Base-by-base conservation (phyloP, 2,888 invertebrate species). In the Atrina japonica region DNA sequence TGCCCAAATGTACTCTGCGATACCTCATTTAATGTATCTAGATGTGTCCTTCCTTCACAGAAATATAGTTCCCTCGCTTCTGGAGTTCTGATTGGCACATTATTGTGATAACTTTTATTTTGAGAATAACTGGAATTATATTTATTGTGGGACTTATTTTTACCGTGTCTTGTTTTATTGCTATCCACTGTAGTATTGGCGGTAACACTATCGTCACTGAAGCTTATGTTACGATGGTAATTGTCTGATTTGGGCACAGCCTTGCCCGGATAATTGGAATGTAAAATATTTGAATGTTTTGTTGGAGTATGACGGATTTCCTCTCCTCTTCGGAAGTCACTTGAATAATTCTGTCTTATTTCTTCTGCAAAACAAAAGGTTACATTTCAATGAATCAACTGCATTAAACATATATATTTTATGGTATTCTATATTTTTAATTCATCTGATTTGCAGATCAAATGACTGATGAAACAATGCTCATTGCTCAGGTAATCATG, bases 141-240 rank as follows among this genome's bases (percentile, higher is more conserved):
- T n/a, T 29, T 52, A 30, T 67, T 25, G n/a, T 50, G 18, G 3
- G 45, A 43, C 23, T 64, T 67, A 23, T 58, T 60, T 56, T 50
- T 63, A 21, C 45, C 66, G 35, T 67, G 60, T 56, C 73, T 76
- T 23, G 74, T 70, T 40, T 78, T 78, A 45, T 73, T 70, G 7
- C 74, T 78, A 63, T 83, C 83, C 11, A 84, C 83, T 9, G 81
- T 82, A 16, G 83, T 76, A 70, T 83, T 83, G 16, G 83, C 83
- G 6, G 80, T 83, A 18, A 84, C 84, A 76, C 85, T 85, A 73
- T 86, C 86, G 47, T 86, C 86, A 77, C 86, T 86, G 72, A 86
- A 84, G 68, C 86, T 86, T 55, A 86, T 86, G 70, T 86, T 86
- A 55, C 84, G 76, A 25, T 63, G 78, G 66, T 74, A 80, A 63